A percentile compares a stretch with the other conserved stretches of the same genome.
Conservation (phyloP, 2,113 vertebrate genomes). For the Aphyosemion australe region DNA sequence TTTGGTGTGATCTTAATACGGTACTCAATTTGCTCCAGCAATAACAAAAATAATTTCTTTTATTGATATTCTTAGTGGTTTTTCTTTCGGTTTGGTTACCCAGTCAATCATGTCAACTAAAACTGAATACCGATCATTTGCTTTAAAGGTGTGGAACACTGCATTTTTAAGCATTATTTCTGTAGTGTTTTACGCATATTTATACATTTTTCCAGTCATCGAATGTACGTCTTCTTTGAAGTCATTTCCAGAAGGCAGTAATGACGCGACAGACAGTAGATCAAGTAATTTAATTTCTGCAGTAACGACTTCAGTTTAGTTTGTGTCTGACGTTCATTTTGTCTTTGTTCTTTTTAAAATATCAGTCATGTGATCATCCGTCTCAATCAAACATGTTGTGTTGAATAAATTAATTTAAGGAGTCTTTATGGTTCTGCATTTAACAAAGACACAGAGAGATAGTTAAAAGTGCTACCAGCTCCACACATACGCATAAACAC, state of each 20-base stretch:
- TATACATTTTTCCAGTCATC: neutral
- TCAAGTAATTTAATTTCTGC: slow-evolving; percentile 1
- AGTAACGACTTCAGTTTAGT: neutral
- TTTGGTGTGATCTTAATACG: no score
- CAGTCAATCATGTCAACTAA: neutral
- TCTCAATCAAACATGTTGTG: neutral
- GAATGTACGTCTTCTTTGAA: neutral
- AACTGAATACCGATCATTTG: no score
- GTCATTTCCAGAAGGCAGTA: neutral
- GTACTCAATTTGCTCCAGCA: no score
- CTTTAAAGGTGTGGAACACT: no score
- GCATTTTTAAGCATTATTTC: no score
- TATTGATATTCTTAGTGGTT: no score
- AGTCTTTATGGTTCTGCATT: slow-evolving; percentile 17
- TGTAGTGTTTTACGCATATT: no score
- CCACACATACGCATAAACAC: slow-evolving; percentile 1
- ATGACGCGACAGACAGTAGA: neutral
- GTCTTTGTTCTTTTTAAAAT: neutral
- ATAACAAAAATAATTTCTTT: no score
- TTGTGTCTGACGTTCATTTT: neutral
- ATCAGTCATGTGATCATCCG: neutral
- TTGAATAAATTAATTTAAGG: slow-evolving; percentile 23
- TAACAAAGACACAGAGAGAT: slow-evolving; percentile 13
- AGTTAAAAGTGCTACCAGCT: slow-evolving; percentile 19
- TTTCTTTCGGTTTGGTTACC: neutral